phyloP scores from a whole-genome alignment of 2,888 invertebrate genomes.

The Leucoptera coffeella region DNA sequence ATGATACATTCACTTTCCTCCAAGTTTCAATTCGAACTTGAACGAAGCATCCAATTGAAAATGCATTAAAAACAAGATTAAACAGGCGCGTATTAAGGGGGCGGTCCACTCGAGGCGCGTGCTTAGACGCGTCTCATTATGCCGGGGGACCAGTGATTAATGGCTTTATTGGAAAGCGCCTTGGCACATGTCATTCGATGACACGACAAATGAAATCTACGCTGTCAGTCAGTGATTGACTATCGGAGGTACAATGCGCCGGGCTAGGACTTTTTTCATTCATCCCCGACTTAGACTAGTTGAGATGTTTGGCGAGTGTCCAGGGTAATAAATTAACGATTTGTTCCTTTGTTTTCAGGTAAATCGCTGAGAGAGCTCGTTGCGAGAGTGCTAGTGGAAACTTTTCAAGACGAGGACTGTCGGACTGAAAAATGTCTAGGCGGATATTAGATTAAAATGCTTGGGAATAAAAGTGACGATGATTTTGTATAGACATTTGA shows the following conservation, averaged over 20 bases:
- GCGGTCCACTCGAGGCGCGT: slow-evolving; percentile 9
- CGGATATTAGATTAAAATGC: too few species aligned
- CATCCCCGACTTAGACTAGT: slow-evolving; percentile 42
- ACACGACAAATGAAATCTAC: slow-evolving; percentile 46
- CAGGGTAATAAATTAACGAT: slow-evolving; percentile 45
- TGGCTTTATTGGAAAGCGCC: slow-evolving; percentile 44
- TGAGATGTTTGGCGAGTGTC: slow-evolving; percentile 42
- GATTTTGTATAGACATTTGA: too few species aligned
- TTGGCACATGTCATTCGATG: slow-evolving; percentile 40
- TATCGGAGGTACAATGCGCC: slow-evolving; percentile 23
- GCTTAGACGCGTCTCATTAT: slow-evolving; percentile 41
- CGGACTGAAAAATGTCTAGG: too few species aligned
- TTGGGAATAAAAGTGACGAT: too few species aligned
- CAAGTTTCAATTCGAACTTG: not conserved
- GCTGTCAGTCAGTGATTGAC: slow-evolving; percentile 43
- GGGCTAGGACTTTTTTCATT: slow-evolving; percentile 35
- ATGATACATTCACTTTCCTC: not conserved
- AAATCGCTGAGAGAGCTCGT: slow-evolving; percentile 37
- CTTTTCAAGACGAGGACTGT: slow-evolving; percentile 18
- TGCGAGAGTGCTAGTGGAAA: slow-evolving; percentile 17
- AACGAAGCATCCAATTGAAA: not conserved
- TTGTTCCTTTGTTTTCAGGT: slow-evolving; percentile 47
- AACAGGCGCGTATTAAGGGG: slow-evolving; percentile 5
- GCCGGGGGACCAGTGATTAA: slow-evolving; percentile 42
- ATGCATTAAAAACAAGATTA: slow-evolving; percentile 4